Evolutionary conservation across 2,888 invertebrate genomes (phyloP), one percentile per base, ranked within the genome.

Genomic region (Coelogynopora nodosa): DNA sequence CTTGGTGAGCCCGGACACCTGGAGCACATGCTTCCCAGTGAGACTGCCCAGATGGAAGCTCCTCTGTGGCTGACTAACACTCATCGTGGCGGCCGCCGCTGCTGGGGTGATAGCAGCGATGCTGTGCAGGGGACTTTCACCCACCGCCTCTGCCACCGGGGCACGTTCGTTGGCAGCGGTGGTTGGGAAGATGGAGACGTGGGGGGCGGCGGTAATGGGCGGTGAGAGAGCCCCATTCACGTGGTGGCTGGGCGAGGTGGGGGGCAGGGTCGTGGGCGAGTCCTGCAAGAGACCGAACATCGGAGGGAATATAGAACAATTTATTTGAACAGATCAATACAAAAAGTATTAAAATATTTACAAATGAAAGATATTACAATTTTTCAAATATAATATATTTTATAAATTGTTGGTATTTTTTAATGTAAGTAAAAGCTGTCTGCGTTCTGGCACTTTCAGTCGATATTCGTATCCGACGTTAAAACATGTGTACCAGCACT

Each of bases 1-100:
- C 92, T 96, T 96, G 88, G 92, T 94, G 90, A 98, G 97, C 92
- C 95, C 94, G 89, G 95, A 95, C 0, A 96, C 97, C 0, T 95
- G 94, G 0, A 98, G 92, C 88, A 98, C 94, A 91, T 96, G 95
- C 91, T 95, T 95, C 0, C 95, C 95, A 27, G 90, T 90, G 29
- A 91, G 89, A 0, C 23, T 23, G 1, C 23, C 81, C 0, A 49
- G 31, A 85, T 1, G 67, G 31, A n/a, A 67, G 27, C 18, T n/a
- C n/a, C n/a, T n/a, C n/a, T n/a, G n/a, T n/a, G n/a, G n/a, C n/a
- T n/a, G 67, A 18, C n/a, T 18, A 27, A 27, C 2, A 74, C 84
- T n/a, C 28, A 67, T 0, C 0, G 13, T n/a, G 30, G 82, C 0
- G 86, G 67, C 84, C 31, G 29, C 5, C 83, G 83, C 28, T 23